Evolutionary conservation across 2,888 invertebrate species (phyloP), one percentile per base, ranked within the genome.

Genomic region (Papilio protenor): DNA sequence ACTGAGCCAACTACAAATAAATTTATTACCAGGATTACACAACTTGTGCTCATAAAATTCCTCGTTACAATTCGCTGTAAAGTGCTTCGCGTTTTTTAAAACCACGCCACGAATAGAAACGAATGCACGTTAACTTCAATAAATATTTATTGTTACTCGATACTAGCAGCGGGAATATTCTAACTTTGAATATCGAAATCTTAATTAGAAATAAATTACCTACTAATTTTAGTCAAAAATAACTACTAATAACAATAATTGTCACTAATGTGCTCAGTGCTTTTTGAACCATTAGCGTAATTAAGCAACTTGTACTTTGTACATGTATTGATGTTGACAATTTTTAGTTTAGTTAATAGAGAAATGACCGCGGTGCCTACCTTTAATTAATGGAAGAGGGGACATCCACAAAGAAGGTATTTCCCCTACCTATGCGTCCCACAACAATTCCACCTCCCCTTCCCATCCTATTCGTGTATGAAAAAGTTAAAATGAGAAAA

Each of bases 121-220:
- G 47, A 70, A 73, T 74, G 73, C n/a, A 59, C 69, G 57, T 47
- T 77, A 77, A 74, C 69, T 23, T 69, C 47, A 57, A 77, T 77
- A 69, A 77, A 77, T 73, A 73, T 77, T 77, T 77, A 77, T 74
- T 74, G 73, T 69, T 74, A 66, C 27, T 64, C 33, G 61, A 23
- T 59, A 71, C 59, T 14, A 33, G 18, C 49, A 27, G 27, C 45
- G 55, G 18, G 55, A 69, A 70, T 70, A 76, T 70, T 69, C 21
- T 23, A 76, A 64, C 57, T 71, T 61, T 61, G 27, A 3, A 66
- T 21, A 66, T 66, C 11, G 11, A n/a, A n/a, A n/a, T n/a, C n/a
- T n/a, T n/a, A n/a, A 66, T 45, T 12, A 12, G n/a, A 66, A 66
- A 27, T 33, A 61, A 27, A 27, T 16, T 27, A 61, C 12, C 23